phyloP scores from a whole-genome alignment of 2,797 vertebrate genomes.

The Carcharodon carcharias region DNA sequence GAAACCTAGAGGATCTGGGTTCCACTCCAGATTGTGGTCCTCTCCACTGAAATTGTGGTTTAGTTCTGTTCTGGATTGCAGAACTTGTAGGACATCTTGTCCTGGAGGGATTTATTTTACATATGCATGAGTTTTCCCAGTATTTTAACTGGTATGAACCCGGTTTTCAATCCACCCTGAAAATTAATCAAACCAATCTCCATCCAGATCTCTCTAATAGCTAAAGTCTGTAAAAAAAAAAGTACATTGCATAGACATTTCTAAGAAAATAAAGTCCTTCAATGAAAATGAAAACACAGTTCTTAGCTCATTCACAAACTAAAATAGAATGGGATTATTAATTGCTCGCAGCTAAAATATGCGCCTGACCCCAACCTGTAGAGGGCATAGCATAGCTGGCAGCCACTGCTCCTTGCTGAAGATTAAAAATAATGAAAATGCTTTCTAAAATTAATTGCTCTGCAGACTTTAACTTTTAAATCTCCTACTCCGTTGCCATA shows the following conservation, averaged over 20 bases:
- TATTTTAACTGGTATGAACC: not conserved
- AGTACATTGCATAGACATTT: not conserved
- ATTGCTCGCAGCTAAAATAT: not conserved
- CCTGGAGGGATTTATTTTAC: not conserved
- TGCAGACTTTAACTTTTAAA: slow-evolving; percentile 6
- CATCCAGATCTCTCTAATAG: not conserved
- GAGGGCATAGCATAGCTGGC: not conserved
- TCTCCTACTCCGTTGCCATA: not conserved
- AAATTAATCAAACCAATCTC: not conserved
- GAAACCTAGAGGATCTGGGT: not conserved
- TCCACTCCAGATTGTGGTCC: not conserved
- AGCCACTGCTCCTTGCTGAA: not conserved
- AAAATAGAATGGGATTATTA: not conserved
- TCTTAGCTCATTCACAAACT: not conserved
- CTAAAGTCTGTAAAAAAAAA: not conserved
- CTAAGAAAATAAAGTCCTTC: not conserved
- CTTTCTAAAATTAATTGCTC: not conserved
- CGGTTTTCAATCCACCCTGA: not conserved
- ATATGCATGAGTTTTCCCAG: not conserved
- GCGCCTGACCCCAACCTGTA: not conserved
- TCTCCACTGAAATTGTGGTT: not conserved
- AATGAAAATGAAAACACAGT: not conserved
- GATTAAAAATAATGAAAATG: not conserved
- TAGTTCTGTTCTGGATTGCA: not conserved
- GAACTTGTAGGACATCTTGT: not conserved